Percentiles rank a stretch among this genome's conserved stretches.
Conservation (phyloP, 2,888 invertebrate genomes). For the Dorcus hopei region DNA sequence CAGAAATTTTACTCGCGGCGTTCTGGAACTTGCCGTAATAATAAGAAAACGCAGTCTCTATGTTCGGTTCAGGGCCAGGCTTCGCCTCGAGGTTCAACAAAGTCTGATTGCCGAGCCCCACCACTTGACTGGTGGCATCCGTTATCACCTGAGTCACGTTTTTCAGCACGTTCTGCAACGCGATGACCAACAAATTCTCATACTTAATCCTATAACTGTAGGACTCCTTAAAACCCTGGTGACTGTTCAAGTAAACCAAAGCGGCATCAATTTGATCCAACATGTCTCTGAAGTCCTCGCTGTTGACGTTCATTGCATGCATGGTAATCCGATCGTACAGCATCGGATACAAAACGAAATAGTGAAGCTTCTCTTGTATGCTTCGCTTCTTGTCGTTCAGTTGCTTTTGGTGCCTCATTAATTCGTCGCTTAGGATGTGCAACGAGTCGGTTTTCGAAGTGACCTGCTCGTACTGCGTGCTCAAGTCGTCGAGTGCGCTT, state of each 20-base stretch:
- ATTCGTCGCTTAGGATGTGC: slow-evolving; percentile 87
- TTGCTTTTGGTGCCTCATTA: slow-evolving; percentile 83
- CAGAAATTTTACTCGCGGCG: slow-evolving; percentile 79
- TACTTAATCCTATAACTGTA: slow-evolving; percentile 78
- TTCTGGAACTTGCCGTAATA: slow-evolving; percentile 96
- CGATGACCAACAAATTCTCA: slow-evolving; percentile 77
- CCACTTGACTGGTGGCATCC: slow-evolving; percentile 74
- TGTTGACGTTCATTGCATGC: slow-evolving; percentile 45
- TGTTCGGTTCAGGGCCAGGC: slow-evolving; percentile 1
- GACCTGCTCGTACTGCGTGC: slow-evolving; percentile 79
- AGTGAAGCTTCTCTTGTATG: slow-evolving; percentile 75
- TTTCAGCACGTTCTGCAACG: slow-evolving; percentile 74
- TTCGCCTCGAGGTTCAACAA: slow-evolving; percentile 11
- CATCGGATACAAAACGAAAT: slow-evolving; percentile 72
- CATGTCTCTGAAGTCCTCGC: slow-evolving; percentile 77
- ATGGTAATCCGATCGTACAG: slow-evolving; percentile 38
- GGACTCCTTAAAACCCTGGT: slow-evolving; percentile 83
- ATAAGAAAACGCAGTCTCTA: slow-evolving; percentile 71
- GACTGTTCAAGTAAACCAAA: slow-evolving; percentile 75
- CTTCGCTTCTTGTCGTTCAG: slow-evolving; percentile 76
- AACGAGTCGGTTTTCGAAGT: slow-evolving; percentile 90
- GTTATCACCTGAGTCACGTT: slow-evolving; percentile 75
- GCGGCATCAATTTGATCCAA: slow-evolving; percentile 84
- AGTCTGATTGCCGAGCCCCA: slow-evolving; percentile 45
- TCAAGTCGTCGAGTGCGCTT: slow-evolving; percentile 67